These are phyloP conservation scores for Chamaea fasciata DNA, from an alignment of 2,113 vertebrate species.

Conservation along the genomic window DNA sequence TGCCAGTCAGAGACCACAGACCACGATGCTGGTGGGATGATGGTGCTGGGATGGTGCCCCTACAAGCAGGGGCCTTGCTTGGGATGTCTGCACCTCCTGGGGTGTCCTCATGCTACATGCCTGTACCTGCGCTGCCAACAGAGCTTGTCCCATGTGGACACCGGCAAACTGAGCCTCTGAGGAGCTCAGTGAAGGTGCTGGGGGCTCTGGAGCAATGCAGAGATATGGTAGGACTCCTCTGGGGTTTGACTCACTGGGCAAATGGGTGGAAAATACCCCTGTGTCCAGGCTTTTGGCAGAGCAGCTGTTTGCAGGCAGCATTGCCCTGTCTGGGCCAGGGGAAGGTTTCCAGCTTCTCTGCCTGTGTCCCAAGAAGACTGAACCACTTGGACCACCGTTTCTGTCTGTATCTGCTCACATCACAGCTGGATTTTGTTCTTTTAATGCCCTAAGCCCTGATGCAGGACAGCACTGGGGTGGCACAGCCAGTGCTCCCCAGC, in stretches of 20 bases:
- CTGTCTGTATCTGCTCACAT: not conserved
- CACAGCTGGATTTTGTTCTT: not conserved
- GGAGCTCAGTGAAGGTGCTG: not conserved
- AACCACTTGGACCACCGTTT: not conserved
- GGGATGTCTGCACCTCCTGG: not conserved
- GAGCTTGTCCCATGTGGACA: not conserved
- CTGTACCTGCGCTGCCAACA: not conserved
- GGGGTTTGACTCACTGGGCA: not conserved
- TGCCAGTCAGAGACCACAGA: not conserved
- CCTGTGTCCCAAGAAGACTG: fast-evolving
- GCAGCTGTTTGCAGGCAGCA: not conserved
- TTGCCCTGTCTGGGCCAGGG: fast-evolving
- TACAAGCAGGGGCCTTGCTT: fast-evolving
- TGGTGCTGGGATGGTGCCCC: not conserved
- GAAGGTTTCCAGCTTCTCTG: not conserved
- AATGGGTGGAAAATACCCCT: not conserved
- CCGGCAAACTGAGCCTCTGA: fast-evolving
- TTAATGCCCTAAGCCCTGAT: fast-evolving
- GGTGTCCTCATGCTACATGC: fast-evolving
- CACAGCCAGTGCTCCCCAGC: not conserved
- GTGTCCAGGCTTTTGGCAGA: not conserved
- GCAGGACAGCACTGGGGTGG: not conserved
- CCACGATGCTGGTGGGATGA: fast-evolving
- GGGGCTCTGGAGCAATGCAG: no score
- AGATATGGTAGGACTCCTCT: not conserved